Percentiles rank a stretch among this genome's conserved stretches.
Conservation (phyloP, 30 jellyfish, hydroid and myxozoan genomes). For the Haliclystus octoradiatus region DNA sequence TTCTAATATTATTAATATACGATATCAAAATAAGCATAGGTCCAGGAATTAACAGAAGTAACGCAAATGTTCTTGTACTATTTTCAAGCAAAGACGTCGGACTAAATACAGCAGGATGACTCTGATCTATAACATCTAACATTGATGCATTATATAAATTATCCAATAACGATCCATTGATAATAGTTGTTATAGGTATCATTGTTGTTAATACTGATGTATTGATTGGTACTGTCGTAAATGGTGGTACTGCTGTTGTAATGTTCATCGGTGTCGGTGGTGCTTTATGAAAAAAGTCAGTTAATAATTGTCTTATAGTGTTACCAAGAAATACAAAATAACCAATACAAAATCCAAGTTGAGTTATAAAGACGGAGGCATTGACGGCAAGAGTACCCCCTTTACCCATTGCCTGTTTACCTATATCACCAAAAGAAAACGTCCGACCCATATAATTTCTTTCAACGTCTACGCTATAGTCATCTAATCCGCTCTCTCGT, state of each 20-base stretch:
- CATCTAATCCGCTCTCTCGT: slow-evolving; percentile 38
- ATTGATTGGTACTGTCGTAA: not conserved
- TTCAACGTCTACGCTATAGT: slow-evolving; percentile 13
- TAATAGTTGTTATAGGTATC: not conserved
- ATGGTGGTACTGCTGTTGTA: not conserved
- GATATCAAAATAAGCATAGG: slow-evolving; percentile 58
- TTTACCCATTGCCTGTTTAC: slow-evolving; percentile 68
- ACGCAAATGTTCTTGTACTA: slow-evolving; percentile 60
- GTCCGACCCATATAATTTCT: slow-evolving; percentile 57
- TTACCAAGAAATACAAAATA: slow-evolving; percentile 85
- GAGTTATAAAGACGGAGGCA: slow-evolving; percentile 71
- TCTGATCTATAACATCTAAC: not conserved
- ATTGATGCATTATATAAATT: not conserved
- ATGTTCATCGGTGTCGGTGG: not conserved
- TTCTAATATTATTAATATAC: slow-evolving; percentile 52
- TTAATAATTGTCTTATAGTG: slow-evolving; percentile 66
- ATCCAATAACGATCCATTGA: not conserved
- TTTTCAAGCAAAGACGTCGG: slow-evolving; percentile 35
- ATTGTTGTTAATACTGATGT: not conserved
- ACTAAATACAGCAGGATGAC: slow-evolving; percentile 45
- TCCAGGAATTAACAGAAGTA: slow-evolving; percentile 49
- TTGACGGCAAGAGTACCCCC: slow-evolving; percentile 80
- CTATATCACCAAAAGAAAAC: slow-evolving; percentile 77
- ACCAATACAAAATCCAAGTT: slow-evolving; percentile 84
- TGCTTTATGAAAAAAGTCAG: slow-evolving; percentile 23